phyloP scores from a whole-genome alignment of 30 jellyfish, hydroid and myxozoan species.

The Turritopsis dohrnii region DNA sequence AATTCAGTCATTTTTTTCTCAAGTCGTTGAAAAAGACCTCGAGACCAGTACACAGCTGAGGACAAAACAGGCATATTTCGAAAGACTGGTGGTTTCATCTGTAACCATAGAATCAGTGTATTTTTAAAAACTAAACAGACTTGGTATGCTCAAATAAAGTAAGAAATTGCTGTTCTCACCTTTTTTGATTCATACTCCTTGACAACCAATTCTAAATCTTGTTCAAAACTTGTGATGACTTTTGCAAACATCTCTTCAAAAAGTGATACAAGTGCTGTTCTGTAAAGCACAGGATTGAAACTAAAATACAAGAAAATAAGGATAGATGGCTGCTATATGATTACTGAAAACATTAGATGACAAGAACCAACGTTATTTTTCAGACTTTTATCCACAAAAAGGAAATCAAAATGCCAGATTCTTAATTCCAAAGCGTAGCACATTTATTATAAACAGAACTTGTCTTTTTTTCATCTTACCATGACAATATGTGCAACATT shows the following conservation, averaged over 20 bases:
- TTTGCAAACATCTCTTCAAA: conserved; percentile 47
- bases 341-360: no score
- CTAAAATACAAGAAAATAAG: no score
- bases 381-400: no score
- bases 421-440: no score
- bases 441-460: background rate
- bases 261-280: conserved; percentile 50
- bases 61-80: conserved; percentile 68
- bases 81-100: conserved; percentile 71
- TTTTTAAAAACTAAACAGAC: background rate
- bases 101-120: background rate
- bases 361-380: no score
- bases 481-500: conserved; percentile 39
- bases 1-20: conserved; percentile 63
- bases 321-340: no score
- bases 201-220: conserved; percentile 58
- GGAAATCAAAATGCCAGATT: no score
- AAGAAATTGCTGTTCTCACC: conserved; percentile 25
- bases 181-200: conserved; percentile 40
- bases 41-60: conserved; percentile 67
- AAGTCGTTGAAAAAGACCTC: conserved; percentile 47
- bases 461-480: conserved; percentile 20
- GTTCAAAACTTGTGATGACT: conserved; percentile 51
- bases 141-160: background rate
- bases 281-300: conserved; percentile 51